Evolutionary conservation across 2,797 vertebrate species (phyloP).

Genomic region (Gambelia wislizenii): DNA sequence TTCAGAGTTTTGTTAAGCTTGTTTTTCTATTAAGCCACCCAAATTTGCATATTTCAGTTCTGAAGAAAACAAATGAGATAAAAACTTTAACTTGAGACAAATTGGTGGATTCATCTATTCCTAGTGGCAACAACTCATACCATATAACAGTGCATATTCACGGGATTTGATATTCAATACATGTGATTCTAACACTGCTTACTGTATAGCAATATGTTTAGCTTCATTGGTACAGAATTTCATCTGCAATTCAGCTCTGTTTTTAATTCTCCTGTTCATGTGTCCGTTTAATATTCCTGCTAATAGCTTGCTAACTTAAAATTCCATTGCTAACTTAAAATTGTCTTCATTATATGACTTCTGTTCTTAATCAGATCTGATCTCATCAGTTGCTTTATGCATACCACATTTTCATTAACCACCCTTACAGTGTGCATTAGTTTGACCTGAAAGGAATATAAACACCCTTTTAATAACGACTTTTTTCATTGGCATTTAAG

Average conservation of each 20-base stretch:
- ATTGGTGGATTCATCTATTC: no score
- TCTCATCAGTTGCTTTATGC: neutral
- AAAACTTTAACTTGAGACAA: no score
- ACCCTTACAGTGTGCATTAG: neutral
- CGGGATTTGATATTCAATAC: no score
- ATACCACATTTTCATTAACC: neutral
- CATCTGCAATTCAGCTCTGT: neutral
- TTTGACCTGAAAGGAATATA: neutral
- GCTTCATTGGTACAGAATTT: no score
- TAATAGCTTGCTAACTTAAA: neutral
- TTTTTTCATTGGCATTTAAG: neutral
- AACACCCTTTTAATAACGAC: neutral
- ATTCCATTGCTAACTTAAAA: neutral
- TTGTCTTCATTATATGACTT: neutral
- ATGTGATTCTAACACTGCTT: neutral
- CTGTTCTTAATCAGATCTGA: conserved; percentile 3
- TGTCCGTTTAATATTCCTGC: neutral
- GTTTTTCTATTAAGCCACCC: no score
- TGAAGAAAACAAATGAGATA: no score
- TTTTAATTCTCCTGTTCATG: neutral
- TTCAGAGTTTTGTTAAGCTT: no score
- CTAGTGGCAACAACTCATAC: no score
- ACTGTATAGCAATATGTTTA: no score
- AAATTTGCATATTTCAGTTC: no score
- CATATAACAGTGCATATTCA: no score